These are phyloP conservation scores for Pinctada fucata DNA, from an alignment of 2,888 invertebrate species.

Conservation along the genomic window DNA sequence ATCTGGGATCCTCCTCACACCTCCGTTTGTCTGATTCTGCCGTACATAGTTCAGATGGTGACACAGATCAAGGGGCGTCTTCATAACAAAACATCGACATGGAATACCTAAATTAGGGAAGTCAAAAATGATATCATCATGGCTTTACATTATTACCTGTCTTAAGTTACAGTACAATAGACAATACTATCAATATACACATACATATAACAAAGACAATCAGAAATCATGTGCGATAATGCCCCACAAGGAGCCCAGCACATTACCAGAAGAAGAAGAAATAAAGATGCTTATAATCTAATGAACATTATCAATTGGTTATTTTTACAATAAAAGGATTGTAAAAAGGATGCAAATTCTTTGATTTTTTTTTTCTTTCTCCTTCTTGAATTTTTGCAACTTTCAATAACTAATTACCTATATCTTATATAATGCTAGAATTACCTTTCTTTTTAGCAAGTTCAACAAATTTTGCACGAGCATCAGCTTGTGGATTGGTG, in stretches of 20 bases:
- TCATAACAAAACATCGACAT: conserved; percentile 69
- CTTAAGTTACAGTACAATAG: too few species aligned
- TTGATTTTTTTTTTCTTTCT: too few species aligned
- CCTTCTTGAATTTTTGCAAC: too few species aligned
- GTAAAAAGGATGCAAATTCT: too few species aligned
- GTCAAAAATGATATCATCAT: conserved; percentile 4
- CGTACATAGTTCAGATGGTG: conserved; percentile 72
- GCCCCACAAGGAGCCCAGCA: too few species aligned
- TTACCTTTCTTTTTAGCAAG: conserved; percentile 64
- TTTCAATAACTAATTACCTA: too few species aligned
- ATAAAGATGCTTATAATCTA: too few species aligned
- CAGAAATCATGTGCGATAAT: neutral
- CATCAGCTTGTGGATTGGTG: conserved; percentile 68
- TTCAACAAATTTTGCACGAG: conserved; percentile 63
- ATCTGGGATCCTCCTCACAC: conserved; percentile 71
- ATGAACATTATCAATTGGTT: too few species aligned
- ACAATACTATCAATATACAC: neutral
- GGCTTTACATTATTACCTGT: too few species aligned
- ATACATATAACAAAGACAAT: neutral
- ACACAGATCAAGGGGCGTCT: conserved; percentile 67
- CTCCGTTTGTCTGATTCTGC: conserved; percentile 69
- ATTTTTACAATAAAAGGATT: too few species aligned
- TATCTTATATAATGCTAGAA: neutral
- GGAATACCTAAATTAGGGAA: conserved; percentile 58
- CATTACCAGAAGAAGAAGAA: too few species aligned